phyloP scores from a whole-genome alignment of 23 tunicate species.

The Trididemnum miniatum region DNA sequence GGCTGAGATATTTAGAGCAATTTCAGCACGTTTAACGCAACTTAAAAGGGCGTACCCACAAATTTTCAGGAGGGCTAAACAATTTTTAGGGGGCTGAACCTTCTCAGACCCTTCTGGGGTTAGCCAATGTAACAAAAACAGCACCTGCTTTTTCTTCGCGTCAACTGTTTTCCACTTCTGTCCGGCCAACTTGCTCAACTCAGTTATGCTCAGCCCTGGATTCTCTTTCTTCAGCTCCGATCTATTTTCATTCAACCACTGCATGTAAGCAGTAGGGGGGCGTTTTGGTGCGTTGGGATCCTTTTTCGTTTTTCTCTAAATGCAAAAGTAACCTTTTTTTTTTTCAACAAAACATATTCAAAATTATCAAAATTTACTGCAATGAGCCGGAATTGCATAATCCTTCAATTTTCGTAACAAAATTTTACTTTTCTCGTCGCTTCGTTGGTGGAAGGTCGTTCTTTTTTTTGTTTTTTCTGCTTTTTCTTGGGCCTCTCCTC shows the following conservation, averaged over 20 bases:
- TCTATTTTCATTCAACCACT: constrained; percentile 72
- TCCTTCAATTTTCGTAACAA: no score
- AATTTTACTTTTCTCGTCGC: constrained; percentile 1
- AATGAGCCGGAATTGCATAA: no score
- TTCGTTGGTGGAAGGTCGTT: neutral
- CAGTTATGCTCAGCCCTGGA: constrained; percentile 72
- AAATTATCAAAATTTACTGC: no score
- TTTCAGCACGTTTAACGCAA: no score
- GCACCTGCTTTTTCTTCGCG: constrained; percentile 49
- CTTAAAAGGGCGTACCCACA: no score
- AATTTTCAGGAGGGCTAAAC: no score
- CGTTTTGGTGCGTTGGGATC: constrained; percentile 92
- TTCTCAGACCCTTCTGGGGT: no score
- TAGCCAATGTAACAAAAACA: no score
- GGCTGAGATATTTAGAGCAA: no score
- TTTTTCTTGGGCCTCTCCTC: constrained; percentile 34
- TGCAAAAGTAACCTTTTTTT: neutral
- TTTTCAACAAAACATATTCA: no score
- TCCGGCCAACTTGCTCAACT: constrained; percentile 66
- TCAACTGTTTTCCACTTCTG: constrained; percentile 66
- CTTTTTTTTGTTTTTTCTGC: constrained; percentile 43
- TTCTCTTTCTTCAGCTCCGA: constrained; percentile 54
- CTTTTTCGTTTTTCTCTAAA: constrained; percentile 43
- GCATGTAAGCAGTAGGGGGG: constrained; percentile 73
- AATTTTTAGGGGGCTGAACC: no score